Percentiles rank a stretch among this genome's conserved stretches.
Evolutionary conservation across 2,888 invertebrate genomes (phyloP).

Genomic region (Lymantria monacha): DNA sequence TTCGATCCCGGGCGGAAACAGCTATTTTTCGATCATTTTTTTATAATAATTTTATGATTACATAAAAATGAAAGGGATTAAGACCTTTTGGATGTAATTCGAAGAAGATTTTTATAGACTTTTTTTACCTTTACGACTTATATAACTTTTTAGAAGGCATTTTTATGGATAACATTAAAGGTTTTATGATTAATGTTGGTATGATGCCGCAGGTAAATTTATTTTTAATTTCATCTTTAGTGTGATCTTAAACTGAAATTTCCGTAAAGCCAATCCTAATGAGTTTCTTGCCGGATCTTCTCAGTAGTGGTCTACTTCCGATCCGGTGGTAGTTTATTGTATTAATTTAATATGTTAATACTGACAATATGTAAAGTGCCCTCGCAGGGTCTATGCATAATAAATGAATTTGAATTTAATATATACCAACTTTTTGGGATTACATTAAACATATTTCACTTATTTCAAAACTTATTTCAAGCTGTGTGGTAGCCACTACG

Average conservation of each 20-base stretch:
- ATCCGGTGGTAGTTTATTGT: too few relatives aligned
- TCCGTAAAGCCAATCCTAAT: too few relatives aligned
- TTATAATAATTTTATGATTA: neutral
- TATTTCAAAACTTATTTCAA: too few relatives aligned
- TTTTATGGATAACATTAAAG: neutral
- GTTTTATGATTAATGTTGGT: neutral
- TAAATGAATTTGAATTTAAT: too few relatives aligned
- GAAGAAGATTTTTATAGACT: neutral
- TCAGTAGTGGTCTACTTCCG: too few relatives aligned
- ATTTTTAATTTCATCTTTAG: neutral
- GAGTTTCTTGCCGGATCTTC: too few relatives aligned
- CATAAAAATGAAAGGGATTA: neutral
- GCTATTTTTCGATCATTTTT: neutral
- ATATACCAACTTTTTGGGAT: too few relatives aligned
- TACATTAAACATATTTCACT: too few relatives aligned
- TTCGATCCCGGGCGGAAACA: constrained; percentile 87
- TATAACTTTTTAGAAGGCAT: neutral
- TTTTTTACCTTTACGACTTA: neutral
- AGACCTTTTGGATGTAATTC: neutral
- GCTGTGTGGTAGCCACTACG: too few relatives aligned
- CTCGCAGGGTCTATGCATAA: too few relatives aligned
- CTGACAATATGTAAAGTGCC: too few relatives aligned
- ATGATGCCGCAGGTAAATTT: neutral
- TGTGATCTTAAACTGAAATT: neutral
- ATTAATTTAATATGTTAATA: too few relatives aligned